Percentiles rank a stretch among this genome's conserved stretches.
phyloP scores from a whole-genome alignment of 2,113 vertebrate species.

The Pluvianellus socialis region DNA sequence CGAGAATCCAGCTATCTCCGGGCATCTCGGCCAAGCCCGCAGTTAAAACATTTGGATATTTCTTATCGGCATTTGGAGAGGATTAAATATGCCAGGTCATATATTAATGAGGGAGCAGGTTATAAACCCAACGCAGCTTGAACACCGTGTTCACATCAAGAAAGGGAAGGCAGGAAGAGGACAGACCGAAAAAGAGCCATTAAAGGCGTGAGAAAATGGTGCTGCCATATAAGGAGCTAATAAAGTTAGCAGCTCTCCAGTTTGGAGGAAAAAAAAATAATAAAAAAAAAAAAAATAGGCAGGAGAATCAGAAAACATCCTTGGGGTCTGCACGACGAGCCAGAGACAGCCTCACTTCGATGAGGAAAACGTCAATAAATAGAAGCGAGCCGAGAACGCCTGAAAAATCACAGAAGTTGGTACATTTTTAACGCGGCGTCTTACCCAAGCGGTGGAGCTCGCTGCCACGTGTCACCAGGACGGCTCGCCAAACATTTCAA shows the following conservation, averaged over 20 bases:
- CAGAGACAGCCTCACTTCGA: not conserved
- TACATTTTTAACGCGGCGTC: fast-evolving
- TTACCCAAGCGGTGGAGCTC: not conserved
- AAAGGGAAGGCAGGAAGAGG: not conserved
- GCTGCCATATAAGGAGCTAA: constrained; percentile 43
- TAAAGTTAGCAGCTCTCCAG: constrained; percentile 31
- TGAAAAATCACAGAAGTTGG: not conserved
- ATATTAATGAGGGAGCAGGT: constrained; percentile 3
- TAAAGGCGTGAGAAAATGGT: constrained; percentile 45
- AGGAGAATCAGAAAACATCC: not conserved
- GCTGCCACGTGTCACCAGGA: fast-evolving
- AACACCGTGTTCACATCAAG: not conserved
- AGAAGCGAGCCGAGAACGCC: not conserved
- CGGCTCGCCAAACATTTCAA: not conserved
- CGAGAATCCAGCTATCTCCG: not conserved
- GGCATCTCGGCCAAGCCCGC: not conserved
- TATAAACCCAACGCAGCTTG: constrained; percentile 16
- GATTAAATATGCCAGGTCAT: not conserved
- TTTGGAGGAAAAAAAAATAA: not conserved
- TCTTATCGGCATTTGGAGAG: not conserved
- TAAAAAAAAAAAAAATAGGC: not conserved
- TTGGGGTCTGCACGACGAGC: not conserved
- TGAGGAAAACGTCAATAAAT: not conserved
- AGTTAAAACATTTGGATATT: not conserved
- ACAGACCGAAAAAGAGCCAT: constrained; percentile 39